These are phyloP conservation scores for Ammodytes dubius DNA, from an alignment of 2,113 vertebrate genomes.

Conservation along the genomic window DNA sequence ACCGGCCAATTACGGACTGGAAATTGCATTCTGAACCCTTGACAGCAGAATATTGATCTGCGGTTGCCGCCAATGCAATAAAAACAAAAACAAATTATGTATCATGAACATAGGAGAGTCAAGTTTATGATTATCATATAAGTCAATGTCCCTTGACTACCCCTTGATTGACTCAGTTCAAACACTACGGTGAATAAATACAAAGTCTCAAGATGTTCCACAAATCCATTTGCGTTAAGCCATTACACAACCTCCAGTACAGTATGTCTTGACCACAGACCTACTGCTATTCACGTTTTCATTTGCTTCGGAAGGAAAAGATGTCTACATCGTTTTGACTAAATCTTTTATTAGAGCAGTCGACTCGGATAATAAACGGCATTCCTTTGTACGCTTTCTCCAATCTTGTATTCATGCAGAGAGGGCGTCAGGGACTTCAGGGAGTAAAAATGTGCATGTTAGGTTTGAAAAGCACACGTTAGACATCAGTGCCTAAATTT, in stretches of 20 bases:
- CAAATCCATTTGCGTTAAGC: background rate
- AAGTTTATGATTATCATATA: slow-evolving; percentile 25
- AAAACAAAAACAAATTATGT: slow-evolving; percentile 4
- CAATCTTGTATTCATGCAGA: slow-evolving; percentile 64
- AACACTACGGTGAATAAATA: background rate
- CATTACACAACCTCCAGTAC: background rate
- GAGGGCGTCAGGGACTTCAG: slow-evolving; percentile 54
- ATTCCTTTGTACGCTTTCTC: slow-evolving; percentile 47
- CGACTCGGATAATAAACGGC: slow-evolving; percentile 50
- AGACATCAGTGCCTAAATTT: slow-evolving; percentile 63
- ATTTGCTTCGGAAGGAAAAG: slow-evolving; percentile 4
- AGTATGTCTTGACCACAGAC: background rate
- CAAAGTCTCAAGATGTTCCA: background rate
- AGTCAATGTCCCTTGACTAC: background rate
- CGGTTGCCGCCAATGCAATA: slow-evolving; percentile 28
- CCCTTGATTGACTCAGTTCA: background rate
- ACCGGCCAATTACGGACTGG: slow-evolving; percentile 67
- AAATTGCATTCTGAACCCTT: slow-evolving; percentile 67
- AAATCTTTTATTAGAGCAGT: slow-evolving; percentile 60
- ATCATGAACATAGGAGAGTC: slow-evolving; percentile 27
- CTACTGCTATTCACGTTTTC: slow-evolving; percentile 10
- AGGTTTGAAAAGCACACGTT: slow-evolving; percentile 59
- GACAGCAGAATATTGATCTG: slow-evolving; percentile 67
- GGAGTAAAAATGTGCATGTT: slow-evolving; percentile 44
- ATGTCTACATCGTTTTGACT: slow-evolving; percentile 27